Evolutionary conservation across 2,888 invertebrate genomes (phyloP), one percentile per base, ranked within the genome.

Genomic region (Tinea pellionella): DNA sequence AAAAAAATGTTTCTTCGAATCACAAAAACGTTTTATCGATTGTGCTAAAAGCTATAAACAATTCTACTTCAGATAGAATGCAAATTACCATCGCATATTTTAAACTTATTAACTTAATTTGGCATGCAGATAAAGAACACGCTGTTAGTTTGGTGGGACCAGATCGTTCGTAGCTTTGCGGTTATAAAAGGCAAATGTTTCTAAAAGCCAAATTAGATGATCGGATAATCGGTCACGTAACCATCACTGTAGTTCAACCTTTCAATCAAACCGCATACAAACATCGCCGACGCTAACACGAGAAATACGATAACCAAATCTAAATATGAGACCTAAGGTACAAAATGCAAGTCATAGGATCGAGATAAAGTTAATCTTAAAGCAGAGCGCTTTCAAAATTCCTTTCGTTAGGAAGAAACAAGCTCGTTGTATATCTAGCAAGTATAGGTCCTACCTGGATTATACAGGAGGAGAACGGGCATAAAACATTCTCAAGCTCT

Each of bases 171-270:
- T 53, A 24, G 16, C 53, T 53, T 53, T 11, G 51, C 51, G 53
- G 57, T 32, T 57, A 57, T 32, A 57, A 57, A 15, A 57, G 57
- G 32, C 32, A 55, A 29, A 55, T 32, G 57, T 2, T 29, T 55
- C 12, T 73, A 74, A 77, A 73, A 72, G 67, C 68, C 68, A 76
- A 77, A 77, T 78, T 73, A 78, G 72, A 75, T 66, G 71, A 73
- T 68, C 64, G 68, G 66, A 72, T 77, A 78, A 78, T 73, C 72
- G 76, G 77, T 78, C 80, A 80, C 79, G 78, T 80, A 78, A 73
- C 66, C 65, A 67, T 65, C 69, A 69, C 71, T 70, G 67, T 68
- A 68, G 71, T 68, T 69, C 65, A 69, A 77, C 75, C 78, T 80
- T 79, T 78, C 72, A 78, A 79, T 77, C 74, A 70, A 70, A 67